phyloP scores from a whole-genome alignment of 2,797 vertebrate genomes.

The Scomberomorus guttatus region DNA sequence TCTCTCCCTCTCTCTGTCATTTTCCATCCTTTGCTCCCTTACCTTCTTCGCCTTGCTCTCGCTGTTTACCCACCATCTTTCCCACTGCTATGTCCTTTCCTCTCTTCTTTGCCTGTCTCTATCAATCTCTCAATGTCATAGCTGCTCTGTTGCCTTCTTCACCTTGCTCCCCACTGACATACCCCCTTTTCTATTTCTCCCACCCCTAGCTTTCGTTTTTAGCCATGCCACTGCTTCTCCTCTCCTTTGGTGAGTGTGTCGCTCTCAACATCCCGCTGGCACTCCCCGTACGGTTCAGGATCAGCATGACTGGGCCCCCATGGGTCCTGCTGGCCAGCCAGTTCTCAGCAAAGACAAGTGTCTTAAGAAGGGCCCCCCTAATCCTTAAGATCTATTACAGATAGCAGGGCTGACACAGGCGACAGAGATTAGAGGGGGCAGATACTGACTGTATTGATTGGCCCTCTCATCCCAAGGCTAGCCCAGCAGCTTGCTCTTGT shows the following conservation, averaged over 20 bases:
- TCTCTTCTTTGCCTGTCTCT: constrained; percentile 42
- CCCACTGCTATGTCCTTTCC: constrained; percentile 41
- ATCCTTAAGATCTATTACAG: constrained; percentile 90
- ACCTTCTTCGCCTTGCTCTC: constrained; percentile 46
- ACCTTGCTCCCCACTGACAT: constrained; percentile 40
- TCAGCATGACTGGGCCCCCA: constrained; percentile 60
- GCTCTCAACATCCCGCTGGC: constrained; percentile 41
- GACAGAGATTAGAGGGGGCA: constrained; percentile 87
- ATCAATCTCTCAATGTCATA: constrained; percentile 55
- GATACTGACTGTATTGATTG: constrained; percentile 88
- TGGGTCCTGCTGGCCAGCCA: constrained; percentile 53
- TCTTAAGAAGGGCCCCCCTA: constrained; percentile 82
- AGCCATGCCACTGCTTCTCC: constrained; percentile 23
- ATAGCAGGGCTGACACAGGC: constrained; percentile 83
- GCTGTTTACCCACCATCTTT: constrained; percentile 62
- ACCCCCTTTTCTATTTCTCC: constrained; percentile 44
- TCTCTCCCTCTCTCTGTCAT: constrained; percentile 31
- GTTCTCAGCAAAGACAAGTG: constrained; percentile 78
- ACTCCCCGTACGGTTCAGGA: constrained; percentile 63
- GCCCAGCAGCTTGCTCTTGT: constrained; percentile 78
- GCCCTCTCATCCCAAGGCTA: constrained; percentile 78
- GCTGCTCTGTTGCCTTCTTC: constrained; percentile 36
- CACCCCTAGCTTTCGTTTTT: constrained; percentile 39
- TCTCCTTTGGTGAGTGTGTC: constrained; percentile 45
- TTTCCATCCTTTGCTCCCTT: constrained; percentile 44